Base-by-base conservation (phyloP, 2,888 invertebrate species). In the Priocnemis perturbator region DNA sequence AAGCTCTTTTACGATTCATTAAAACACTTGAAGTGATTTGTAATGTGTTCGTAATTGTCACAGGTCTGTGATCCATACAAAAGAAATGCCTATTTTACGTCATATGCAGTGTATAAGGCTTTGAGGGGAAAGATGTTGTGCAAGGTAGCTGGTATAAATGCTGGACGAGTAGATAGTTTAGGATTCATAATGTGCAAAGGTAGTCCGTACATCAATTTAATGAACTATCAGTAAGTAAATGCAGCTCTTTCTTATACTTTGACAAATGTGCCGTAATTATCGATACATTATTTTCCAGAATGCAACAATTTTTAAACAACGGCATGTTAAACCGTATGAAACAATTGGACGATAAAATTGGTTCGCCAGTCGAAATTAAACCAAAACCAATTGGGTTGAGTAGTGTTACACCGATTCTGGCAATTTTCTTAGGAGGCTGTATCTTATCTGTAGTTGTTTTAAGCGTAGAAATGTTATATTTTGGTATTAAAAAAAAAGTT, bases 171-270 rank as follows among this genome's bases (percentile, higher is more conserved):
- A 9, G 64, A 72, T 15, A 74, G 67, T 48, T 58, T 61, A 11
- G 50, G 66, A 1, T 65, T 70, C 21, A 56, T 58, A 9, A 57
- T 77, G 14, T 20, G 59, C 0, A 77, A 77, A 45, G 19, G 44
- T 1, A 76, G 68, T 64, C 70, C 68, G 2, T 76, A 61, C 48
- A 64, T 45, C 5, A 60, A 50, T 19, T 19, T 76, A 14, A 50
- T 77, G 14, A 74, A 77, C 60, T 71, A 50, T 55, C 56, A 74
- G 75, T 77, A 56, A 69, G 73, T 60, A 62, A 17, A 44, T 5
- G 7, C 11, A 37, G 37, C 2, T 11, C 2, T 11, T 11, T 11
- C 7, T 37, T 11, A 37, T 9, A 9, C 7, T 9, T 11, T 7
- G 7, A n/a, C 17, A 5, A 55, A 23, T 26, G 3, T 26, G 17